Evolutionary conservation across 2,888 invertebrate genomes (phyloP).

Genomic region (Archips crataeganus): DNA sequence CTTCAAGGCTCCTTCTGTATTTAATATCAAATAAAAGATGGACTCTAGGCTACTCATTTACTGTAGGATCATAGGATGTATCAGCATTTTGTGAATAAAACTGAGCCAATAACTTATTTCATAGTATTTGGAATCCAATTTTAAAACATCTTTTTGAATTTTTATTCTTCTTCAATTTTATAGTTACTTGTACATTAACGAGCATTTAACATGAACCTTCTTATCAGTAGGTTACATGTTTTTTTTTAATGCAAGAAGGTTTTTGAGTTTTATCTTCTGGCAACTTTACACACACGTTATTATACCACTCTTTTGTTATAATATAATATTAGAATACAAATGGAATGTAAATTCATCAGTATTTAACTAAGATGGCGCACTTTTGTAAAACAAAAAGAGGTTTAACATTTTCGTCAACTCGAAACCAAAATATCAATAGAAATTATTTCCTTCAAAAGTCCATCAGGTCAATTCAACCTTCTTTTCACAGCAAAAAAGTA

Average conservation of each 20-base stretch:
- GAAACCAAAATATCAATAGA: not conserved
- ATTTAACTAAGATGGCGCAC: not conserved
- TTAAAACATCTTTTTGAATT: not conserved
- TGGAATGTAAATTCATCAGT: not conserved
- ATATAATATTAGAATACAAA: not conserved
- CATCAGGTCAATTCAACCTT: not conserved
- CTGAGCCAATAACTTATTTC: not conserved
- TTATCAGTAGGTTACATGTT: no score
- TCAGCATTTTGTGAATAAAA: not conserved
- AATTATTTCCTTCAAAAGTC: not conserved
- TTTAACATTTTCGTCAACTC: not conserved
- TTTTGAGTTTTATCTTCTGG: not conserved
- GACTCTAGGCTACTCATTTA: not conserved
- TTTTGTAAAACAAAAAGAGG: not conserved
- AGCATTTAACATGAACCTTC: not conserved
- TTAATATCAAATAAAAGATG: not conserved
- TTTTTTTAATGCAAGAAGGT: no score
- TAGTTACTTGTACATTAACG: not conserved
- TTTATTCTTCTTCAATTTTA: slow-evolving; percentile 4
- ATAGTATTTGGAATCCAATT: not conserved
- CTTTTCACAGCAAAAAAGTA: not conserved
- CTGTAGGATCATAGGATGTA: not conserved
- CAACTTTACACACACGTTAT: not conserved
- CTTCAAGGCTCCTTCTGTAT: not conserved
- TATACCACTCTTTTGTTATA: not conserved